Evolutionary conservation across 1,140 invertebrate genomes (phyloP).

Genomic region (Drosophila leontia): DNA sequence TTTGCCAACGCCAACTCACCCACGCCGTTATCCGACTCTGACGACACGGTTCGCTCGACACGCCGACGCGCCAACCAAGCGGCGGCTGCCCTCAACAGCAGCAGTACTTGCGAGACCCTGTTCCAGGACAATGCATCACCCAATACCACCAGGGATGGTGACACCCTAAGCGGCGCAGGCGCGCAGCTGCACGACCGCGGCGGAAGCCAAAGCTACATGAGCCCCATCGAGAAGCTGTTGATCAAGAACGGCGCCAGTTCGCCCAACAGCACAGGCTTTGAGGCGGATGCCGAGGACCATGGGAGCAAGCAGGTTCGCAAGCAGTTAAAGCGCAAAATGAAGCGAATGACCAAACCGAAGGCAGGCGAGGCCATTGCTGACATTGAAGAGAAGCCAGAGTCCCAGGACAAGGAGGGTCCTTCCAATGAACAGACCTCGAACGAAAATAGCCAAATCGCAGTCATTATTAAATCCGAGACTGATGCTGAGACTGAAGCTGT

Average conservation of each 20-base stretch:
- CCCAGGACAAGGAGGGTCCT: neutral
- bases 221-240: slow-evolving; percentile 68
- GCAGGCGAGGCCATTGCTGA: neutral
- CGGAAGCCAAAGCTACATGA: slow-evolving; percentile 41
- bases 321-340: slow-evolving; percentile 61
- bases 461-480: slow-evolving; percentile 24
- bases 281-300: slow-evolving; percentile 64
- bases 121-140: slow-evolving; percentile 50
- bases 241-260: slow-evolving; percentile 68
- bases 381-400: neutral
- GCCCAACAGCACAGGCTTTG: slow-evolving; percentile 68
- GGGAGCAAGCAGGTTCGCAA: slow-evolving; percentile 17
- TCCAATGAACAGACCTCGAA: neutral
- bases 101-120: slow-evolving; percentile 20
- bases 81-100: slow-evolving; percentile 20
- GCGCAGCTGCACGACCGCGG: slow-evolving; percentile 14
- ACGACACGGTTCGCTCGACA: slow-evolving; percentile 55
- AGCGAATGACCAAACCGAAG: slow-evolving; percentile 47
- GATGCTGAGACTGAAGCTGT: slow-evolving; percentile 23
- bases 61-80: slow-evolving; percentile 53
- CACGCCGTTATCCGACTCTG: slow-evolving; percentile 35
- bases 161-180: neutral
- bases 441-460: neutral
- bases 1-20: slow-evolving; percentile 63
- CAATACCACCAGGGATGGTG: slow-evolving; percentile 7